Evolutionary conservation across 2,888 invertebrate species (phyloP).

Genomic region (Pristionchus fissidentatus): DNA sequence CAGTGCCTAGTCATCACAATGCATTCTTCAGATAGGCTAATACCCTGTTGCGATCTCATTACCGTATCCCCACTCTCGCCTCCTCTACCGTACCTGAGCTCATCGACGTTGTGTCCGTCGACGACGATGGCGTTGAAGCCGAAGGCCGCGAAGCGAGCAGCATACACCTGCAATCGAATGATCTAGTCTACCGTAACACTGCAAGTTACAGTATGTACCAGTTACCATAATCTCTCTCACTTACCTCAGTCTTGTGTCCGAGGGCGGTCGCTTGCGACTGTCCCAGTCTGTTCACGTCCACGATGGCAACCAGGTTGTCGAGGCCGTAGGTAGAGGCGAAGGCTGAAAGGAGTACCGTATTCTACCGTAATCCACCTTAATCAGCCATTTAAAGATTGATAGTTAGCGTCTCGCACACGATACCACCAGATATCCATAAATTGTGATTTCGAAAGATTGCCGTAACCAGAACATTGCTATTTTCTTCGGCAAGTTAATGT

Average conservation of each 20-base stretch:
- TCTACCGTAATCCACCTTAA: neutral
- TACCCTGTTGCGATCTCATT: too few relatives aligned
- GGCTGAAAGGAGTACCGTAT: conserved; percentile 76
- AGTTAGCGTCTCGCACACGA: too few relatives aligned
- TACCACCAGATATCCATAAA: too few relatives aligned
- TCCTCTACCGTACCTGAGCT: conserved; percentile 79
- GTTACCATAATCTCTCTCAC: too few relatives aligned
- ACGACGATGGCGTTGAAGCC: conserved; percentile 85
- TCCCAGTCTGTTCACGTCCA: conserved; percentile 96
- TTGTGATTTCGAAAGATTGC: too few relatives aligned
- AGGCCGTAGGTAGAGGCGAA: conserved; percentile 95
- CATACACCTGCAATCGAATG: conserved; percentile 53
- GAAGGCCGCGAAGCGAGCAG: conserved; percentile 74
- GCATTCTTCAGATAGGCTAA: too few relatives aligned
- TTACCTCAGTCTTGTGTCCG: conserved; percentile 88
- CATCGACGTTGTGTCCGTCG: conserved; percentile 95
- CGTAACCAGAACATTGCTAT: too few relatives aligned
- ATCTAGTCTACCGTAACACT: neutral
- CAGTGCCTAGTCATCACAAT: too few relatives aligned
- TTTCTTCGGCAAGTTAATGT: too few relatives aligned
- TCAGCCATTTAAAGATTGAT: too few relatives aligned
- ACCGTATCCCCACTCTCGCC: neutral
- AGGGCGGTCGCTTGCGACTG: conserved; percentile 96
- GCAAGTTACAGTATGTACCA: neutral
- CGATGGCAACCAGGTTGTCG: conserved; percentile 95